Evolutionary conservation across 2,888 invertebrate genomes (phyloP).

Genomic region (Pammene aurita): DNA sequence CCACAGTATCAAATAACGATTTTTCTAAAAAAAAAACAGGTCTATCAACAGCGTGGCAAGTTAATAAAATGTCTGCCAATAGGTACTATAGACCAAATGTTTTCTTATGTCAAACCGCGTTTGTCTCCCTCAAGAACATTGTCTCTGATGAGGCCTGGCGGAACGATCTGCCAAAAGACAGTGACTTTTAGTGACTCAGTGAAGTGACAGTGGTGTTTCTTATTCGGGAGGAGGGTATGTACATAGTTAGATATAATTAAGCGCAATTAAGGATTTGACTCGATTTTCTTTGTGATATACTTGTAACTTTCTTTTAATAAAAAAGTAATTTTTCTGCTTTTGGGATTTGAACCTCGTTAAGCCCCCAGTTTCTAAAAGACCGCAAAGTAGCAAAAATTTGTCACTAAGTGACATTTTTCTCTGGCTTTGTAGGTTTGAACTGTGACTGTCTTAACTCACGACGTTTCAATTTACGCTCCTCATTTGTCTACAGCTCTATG

Average conservation of each 20-base stretch:
- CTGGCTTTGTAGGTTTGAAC: too few relatives aligned
- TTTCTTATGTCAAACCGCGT: constrained; percentile 38
- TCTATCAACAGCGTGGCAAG: constrained; percentile 12
- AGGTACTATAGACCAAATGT: constrained; percentile 9
- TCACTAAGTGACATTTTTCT: constrained; percentile 4
- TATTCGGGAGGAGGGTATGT: constrained; percentile 64
- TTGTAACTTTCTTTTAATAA: constrained; percentile 32
- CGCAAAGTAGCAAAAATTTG: neutral
- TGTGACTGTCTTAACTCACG: too few relatives aligned
- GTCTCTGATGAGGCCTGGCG: constrained; percentile 77
- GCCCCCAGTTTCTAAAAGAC: constrained; percentile 4
- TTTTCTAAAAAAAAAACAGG: neutral
- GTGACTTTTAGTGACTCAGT: constrained; percentile 57
- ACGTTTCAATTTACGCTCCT: too few relatives aligned
- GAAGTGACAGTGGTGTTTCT: constrained; percentile 50
- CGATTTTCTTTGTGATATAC: constrained; percentile 60
- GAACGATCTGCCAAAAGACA: constrained; percentile 56
- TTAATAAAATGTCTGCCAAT: constrained; percentile 7
- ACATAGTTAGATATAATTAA: constrained; percentile 60
- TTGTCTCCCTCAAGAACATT: constrained; percentile 71
- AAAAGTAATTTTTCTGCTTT: constrained; percentile 8
- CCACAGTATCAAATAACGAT: too few relatives aligned
- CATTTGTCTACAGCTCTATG: too few relatives aligned
- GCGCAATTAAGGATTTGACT: constrained; percentile 78
- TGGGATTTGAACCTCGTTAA: constrained; percentile 23